Evolutionary conservation across 2,888 invertebrate species (phyloP).

Genomic region (Diarsia brunnea): DNA sequence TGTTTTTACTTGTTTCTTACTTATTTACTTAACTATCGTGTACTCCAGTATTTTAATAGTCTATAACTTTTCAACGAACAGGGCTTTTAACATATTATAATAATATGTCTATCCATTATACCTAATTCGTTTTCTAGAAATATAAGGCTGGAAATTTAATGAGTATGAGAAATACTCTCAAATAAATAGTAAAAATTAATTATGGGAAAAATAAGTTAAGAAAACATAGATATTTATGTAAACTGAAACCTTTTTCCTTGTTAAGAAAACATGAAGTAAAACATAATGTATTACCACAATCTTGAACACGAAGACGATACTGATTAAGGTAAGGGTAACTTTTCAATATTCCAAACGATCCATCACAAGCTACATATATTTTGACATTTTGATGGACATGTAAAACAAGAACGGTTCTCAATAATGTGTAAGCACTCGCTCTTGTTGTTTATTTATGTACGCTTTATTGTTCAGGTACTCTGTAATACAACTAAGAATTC

Average conservation of each 20-base stretch:
- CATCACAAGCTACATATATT: slow-evolving; percentile 24
- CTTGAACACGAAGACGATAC: not conserved
- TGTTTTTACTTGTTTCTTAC: slow-evolving; percentile 39
- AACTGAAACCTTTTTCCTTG: not conserved
- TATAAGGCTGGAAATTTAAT: not conserved
- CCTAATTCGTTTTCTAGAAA: not conserved
- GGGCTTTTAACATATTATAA: not conserved
- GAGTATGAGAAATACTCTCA: not conserved
- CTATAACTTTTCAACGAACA: not conserved
- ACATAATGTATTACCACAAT: not conserved
- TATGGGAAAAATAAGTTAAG: not conserved
- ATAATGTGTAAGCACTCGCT: not conserved
- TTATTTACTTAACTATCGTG: slow-evolving; percentile 37
- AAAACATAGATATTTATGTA: not conserved
- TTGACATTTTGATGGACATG: slow-evolving; percentile 20
- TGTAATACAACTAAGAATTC: slow-evolving; percentile 11
- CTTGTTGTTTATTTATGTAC: slow-evolving; percentile 13
- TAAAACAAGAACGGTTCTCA: slow-evolving; percentile 10
- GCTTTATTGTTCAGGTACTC: not conserved
- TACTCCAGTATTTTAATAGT: not conserved
- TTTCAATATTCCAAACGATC: slow-evolving; percentile 29
- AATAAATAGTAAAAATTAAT: not conserved
- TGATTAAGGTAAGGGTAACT: slow-evolving; percentile 3
- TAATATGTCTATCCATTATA: not conserved
- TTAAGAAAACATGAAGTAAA: not conserved